Evolutionary conservation across 2,888 invertebrate genomes (phyloP).

Genomic region (Scaeva pyrastri): DNA sequence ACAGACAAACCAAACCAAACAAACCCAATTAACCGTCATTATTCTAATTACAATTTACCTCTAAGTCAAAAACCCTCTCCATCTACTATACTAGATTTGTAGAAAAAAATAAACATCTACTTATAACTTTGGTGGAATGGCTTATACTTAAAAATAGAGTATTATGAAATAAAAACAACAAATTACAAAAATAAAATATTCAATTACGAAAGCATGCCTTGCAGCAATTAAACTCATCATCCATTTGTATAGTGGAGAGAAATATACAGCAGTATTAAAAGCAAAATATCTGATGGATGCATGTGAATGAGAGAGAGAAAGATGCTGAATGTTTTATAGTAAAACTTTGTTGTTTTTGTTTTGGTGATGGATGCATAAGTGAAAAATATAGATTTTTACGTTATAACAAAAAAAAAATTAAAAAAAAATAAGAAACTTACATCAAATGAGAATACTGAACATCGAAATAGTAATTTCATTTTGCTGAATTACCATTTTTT

Average conservation of each 20-base stretch:
- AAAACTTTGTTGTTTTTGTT: slow-evolving; percentile 3
- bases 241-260: slow-evolving; percentile 5
- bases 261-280: slow-evolving; percentile 21
- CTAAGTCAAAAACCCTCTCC: background rate
- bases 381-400: slow-evolving; percentile 36
- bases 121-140: slow-evolving; percentile 1
- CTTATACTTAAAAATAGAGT: background rate
- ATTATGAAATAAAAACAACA: background rate
- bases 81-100: background rate
- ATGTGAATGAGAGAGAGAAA: slow-evolving; percentile 32
- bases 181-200: slow-evolving; percentile 11
- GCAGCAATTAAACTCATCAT: slow-evolving; percentile 9
- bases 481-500: slow-evolving; percentile 51
- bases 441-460: slow-evolving; percentile 63
- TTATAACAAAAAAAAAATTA: slow-evolving; percentile 32
- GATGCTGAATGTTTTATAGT: slow-evolving; percentile 32
- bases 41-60: background rate
- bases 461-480: slow-evolving; percentile 53
- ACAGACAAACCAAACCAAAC: background rate
- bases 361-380: slow-evolving; percentile 60
- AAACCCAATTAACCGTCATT: background rate
- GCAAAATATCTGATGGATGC: slow-evolving; percentile 44
- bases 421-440: slow-evolving; percentile 61
- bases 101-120: background rate
- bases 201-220: slow-evolving; percentile 57